phyloP scores from a whole-genome alignment of 2,797 vertebrate genomes.

The Chelidonichthys spinosus region DNA sequence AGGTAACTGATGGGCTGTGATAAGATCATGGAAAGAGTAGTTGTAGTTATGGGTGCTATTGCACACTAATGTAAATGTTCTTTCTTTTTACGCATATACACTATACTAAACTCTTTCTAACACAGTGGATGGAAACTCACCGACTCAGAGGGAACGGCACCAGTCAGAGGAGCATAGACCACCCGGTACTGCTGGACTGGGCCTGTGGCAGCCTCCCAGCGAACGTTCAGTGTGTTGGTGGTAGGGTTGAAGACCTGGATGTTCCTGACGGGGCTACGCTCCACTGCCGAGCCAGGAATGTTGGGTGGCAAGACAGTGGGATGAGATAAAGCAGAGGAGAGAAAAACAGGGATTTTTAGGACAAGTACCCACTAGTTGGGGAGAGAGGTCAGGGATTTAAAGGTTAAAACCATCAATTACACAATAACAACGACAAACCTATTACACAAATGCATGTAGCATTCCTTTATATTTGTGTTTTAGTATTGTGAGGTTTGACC shows the following conservation, averaged over 20 bases:
- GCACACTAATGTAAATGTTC: background rate
- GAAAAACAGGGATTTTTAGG: conserved; percentile 5
- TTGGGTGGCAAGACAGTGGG: background rate
- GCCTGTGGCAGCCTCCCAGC: conserved; percentile 95
- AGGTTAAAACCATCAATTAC: conserved; percentile 30
- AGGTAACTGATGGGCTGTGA: background rate
- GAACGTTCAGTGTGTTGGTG: conserved; percentile 93
- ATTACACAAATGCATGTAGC: background rate
- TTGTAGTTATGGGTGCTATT: background rate
- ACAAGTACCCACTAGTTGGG: background rate
- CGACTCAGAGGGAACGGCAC: conserved; percentile 89
- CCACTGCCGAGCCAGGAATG: conserved; percentile 83
- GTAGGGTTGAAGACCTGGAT: conserved; percentile 94
- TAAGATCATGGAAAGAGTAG: background rate
- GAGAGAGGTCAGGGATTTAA: conserved; percentile 19
- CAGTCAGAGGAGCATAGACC: conserved; percentile 87
- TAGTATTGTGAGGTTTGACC: background rate
- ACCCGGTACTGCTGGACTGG: conserved; percentile 93
- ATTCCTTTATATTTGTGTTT: conserved; percentile 1
- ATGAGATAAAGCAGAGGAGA: conserved; percentile 27
- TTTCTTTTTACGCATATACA: conserved; percentile 7
- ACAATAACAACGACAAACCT: background rate
- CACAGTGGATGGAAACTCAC: conserved; percentile 84
- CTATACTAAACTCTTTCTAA: background rate
- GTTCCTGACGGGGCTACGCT: conserved; percentile 89